Base-by-base conservation (phyloP, 2,113 vertebrate species). In the Scomber colias region DNA sequence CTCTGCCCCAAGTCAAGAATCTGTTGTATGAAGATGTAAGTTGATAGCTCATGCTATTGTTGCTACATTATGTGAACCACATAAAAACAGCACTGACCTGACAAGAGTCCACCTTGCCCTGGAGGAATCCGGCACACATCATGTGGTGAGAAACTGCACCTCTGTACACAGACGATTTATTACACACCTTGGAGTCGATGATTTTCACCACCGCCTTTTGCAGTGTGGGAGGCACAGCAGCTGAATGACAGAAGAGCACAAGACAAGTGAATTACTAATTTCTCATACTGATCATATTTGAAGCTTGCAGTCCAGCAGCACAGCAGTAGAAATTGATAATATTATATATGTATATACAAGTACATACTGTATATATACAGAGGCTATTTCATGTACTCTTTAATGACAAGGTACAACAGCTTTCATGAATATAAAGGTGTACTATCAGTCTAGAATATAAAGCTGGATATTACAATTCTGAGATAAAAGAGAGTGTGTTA, bases 101-200 rank as follows among this genome's bases (percentile, higher is more conserved):
- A 86, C 98, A 99, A 11, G 98, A 97, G 86, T 99, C 98, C 11
- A 99, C 94, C 24, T 96, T 97, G 51, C 98, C 98, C 16, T 97
- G 95, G 89, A 98, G 92, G 86, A 98, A 99, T 44, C 98, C 98
- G 0, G 98, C 98, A 16, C 98, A 99, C 90, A 99, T 53, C 98
- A 99, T 99, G 90, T 95, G 95, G 57, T 94, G 90, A 0, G 97
- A 97, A 76, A 99, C 89, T 0, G 82, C 87, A 0, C 94, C 94
- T 87, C 94, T 95, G 46, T 99, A 99, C 62, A 97, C 94, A 7
- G 92, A 86, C 6, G 95, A 90, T 15, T 89, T 88, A 48, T 95
- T 95, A 63, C 98, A 99, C 24, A 96, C 79, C 0, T 84, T 89
- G 68, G 97, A 96, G 78, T 99, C 97, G 48, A 99, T 95, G 62